Evolutionary conservation across 2,797 vertebrate genomes (phyloP), one percentile per base, ranked within the genome.

Genomic region (Prionace glauca): DNA sequence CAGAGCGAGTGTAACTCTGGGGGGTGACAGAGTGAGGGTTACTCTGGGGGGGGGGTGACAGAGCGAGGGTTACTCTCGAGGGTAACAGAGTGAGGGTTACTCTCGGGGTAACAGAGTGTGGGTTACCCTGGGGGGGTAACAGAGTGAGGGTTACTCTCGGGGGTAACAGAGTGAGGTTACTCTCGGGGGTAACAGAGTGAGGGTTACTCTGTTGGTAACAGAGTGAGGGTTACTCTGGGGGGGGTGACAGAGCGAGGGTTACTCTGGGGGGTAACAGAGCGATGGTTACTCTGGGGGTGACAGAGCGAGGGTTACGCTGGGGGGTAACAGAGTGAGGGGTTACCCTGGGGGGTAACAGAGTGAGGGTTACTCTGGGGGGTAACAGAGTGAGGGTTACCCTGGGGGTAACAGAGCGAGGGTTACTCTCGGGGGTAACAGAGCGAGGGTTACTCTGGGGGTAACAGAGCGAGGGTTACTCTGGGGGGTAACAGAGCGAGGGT

Each of bases 241-340:
- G 41, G 41, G 20, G 72, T 74, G 10, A 9, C 72, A 77, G 9
- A 16, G 32, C n/a, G 74, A 77, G 32, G 74, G 12, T 14, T 77
- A 77, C 74, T n/a, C 74, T 32, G 10, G 3, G 72, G 71, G 3
- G 41, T 41, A 29, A 4, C 22, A 72, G 1, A 29, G 71, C 29
- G 71, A 72, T 3, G 24, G 5, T 72, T 26, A 72, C 22, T 72
- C 71, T 26, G 29, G 50, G 50, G 50, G 50, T n/a, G n/a, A n/a
- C n/a, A n/a, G n/a, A n/a, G n/a, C n/a, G n/a, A n/a, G n/a, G n/a
- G n/a, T n/a, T n/a, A n/a, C n/a, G n/a, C n/a, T n/a, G n/a, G n/a
- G n/a, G n/a, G 99, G 99, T 99, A 96, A 29, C 69, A 2, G 0
- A 9, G 69, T 3, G 24, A 95, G n/a, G 50, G 45, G 12, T 50